These are phyloP conservation scores for Branchellion lobata DNA, from an alignment of 2,888 invertebrate species.

Conservation along the genomic window DNA sequence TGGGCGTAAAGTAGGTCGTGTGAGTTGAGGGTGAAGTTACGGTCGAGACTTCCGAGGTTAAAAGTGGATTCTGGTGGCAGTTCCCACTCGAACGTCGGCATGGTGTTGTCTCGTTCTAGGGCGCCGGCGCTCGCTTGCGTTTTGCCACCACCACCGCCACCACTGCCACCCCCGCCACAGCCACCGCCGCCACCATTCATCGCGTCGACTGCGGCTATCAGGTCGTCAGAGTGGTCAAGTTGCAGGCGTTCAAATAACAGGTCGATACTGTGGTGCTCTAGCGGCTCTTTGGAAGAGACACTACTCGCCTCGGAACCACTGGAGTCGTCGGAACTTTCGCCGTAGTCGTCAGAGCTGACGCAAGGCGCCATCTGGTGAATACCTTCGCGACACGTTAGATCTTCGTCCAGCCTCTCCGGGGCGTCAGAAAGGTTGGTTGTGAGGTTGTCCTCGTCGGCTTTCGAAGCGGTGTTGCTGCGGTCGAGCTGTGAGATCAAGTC, in stretches of 20 bases:
- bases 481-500: neutral
- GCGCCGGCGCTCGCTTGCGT: no score
- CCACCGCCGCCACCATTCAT: neutral
- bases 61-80: constrained; percentile 31
- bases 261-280: constrained; percentile 30
- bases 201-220: constrained; percentile 33
- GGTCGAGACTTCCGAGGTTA: constrained; percentile 40
- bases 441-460: neutral
- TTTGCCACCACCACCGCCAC: neutral
- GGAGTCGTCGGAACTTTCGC: constrained; percentile 42
- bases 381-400: neutral
- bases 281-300: constrained; percentile 31
- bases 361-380: neutral
- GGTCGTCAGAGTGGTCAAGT: constrained; percentile 27
- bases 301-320: constrained; percentile 42
- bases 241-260: constrained; percentile 40
- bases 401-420: neutral
- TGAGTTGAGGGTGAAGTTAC: constrained; percentile 42
- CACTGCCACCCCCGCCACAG: neutral
- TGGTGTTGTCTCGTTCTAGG: constrained; percentile 15
- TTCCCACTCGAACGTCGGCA: constrained; percentile 39
- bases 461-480: neutral
- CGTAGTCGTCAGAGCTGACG: constrained; percentile 42
- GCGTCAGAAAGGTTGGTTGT: neutral
- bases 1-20: constrained; percentile 43